Evolutionary conservation across 2,797 vertebrate species (phyloP).

Genomic region (Bufotes viridis): DNA sequence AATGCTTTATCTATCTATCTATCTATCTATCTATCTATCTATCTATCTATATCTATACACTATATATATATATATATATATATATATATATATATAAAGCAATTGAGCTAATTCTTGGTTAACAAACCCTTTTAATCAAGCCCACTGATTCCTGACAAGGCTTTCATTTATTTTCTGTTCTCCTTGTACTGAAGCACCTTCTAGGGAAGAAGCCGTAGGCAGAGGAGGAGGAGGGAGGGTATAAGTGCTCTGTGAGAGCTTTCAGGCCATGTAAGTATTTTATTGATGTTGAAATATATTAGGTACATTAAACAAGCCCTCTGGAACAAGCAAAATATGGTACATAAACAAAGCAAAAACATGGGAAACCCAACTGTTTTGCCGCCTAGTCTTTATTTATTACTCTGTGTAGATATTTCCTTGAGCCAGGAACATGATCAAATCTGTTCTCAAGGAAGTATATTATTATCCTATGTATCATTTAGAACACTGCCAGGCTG

Average conservation of each 20-base stretch:
- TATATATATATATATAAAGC: neutral
- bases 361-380: conserved; percentile 14
- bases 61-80: neutral
- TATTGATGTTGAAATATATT: conserved; percentile 58
- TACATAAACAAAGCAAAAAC: conserved; percentile 46
- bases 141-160: conserved; percentile 28
- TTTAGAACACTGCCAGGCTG: neutral
- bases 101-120: conserved; percentile 15
- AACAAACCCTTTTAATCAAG: conserved; percentile 44
- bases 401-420: conserved; percentile 1
- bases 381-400: conserved; percentile 16
- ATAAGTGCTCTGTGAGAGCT: conserved; percentile 44
- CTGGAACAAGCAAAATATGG: conserved; percentile 45
- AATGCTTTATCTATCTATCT: too few species aligned
- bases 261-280: conserved; percentile 51
- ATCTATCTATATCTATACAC: neutral
- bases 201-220: conserved; percentile 29
- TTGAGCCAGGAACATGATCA: neutral
- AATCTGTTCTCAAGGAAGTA: conserved; percentile 22
- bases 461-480: conserved; percentile 18
- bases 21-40: too few species aligned
- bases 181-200: conserved; percentile 10
- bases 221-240: conserved; percentile 30
- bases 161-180: conserved; percentile 36
- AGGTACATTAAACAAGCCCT: conserved; percentile 49